Base-by-base conservation (phyloP, 2,888 invertebrate species). In the Bombyx huttoni region DNA sequence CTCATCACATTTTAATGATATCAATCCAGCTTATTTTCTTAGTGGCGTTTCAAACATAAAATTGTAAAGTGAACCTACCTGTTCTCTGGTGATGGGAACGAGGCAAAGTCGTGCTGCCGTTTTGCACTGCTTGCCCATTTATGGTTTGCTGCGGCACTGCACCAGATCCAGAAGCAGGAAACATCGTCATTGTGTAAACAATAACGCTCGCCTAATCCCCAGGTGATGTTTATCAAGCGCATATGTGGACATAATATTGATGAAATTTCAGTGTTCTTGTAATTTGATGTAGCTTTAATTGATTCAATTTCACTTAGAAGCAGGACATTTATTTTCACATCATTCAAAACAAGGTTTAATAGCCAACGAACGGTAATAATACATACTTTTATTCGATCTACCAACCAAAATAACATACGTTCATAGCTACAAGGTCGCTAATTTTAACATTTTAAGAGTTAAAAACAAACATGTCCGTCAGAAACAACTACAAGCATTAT, bases 81-180 rank as follows among this genome's bases (percentile, higher is more conserved):
- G 85, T 81, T 67, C 87, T 82, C 65, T 88, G 88, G 65, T 89
- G 89, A 63, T 89, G 87, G 46, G 89, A 88, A 55, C 89, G 71
- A 50, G 88, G 89, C 57, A 89, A 66, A 35, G 89, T 89, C 40
- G 79, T 89, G 67, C 86, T 88, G 59, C 88, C 88, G 71, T 84
- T 86, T 61, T 78, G 79, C 35, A 87, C 78, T 64, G 85, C 78
- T 69, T 86, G 81, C 53, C 78, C 78, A 65, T 40, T 40, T 8
- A 81, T 74, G 64, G 83, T 77, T 62, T 81, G 82, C 65, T 88
- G 88, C 50, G 87, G 81, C 62, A 80, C 81, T 66, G 86, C 81
- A 78, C 81, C 80, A 75, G 83, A 78, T 66, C 84, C 84, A 66
- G 82, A 76, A 58, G 83, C 78, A 56, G 82, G 72, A 65, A 81